Conservation (phyloP, 2,113 vertebrate species). For the Pomatorhinus ruficollis region DNA sequence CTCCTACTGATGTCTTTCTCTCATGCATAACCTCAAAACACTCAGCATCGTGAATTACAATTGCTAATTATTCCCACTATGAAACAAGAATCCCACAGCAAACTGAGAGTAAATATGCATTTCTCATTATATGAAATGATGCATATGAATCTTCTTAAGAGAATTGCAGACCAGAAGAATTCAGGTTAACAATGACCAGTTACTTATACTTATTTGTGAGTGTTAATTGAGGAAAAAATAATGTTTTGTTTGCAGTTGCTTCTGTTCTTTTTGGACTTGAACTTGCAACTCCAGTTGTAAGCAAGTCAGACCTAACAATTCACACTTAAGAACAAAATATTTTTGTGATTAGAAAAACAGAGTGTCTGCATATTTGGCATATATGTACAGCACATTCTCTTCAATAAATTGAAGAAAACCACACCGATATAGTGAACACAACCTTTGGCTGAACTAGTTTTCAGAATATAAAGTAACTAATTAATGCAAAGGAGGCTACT, state of each 20-base stretch:
- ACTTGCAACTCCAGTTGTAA: neutral
- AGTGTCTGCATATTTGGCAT: constrained; percentile 41
- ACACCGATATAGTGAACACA: neutral
- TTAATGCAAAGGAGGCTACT: constrained; percentile 5
- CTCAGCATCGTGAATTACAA: neutral
- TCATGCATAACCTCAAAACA: neutral
- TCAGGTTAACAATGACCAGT: neutral
- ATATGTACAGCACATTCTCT: constrained; percentile 22
- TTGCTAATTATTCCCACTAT: neutral
- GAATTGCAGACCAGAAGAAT: neutral
- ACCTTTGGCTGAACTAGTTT: constrained; percentile 55
- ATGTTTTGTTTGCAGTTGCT: neutral
- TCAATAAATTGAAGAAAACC: constrained; percentile 49
- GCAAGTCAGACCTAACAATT: constrained; percentile 25
- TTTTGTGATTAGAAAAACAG: constrained; percentile 50
- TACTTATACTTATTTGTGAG: neutral
- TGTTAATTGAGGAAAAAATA: neutral
- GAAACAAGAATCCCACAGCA: neutral
- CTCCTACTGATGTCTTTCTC: neutral
- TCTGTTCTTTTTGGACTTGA: neutral
- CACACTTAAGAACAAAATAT: constrained; percentile 47
- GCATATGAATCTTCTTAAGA: neutral
- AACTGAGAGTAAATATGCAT: neutral
- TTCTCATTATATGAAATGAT: neutral
- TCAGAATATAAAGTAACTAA: constrained; percentile 29